phyloP scores from a whole-genome alignment of 2,888 invertebrate species.

The Pasiphila rectangulata region DNA sequence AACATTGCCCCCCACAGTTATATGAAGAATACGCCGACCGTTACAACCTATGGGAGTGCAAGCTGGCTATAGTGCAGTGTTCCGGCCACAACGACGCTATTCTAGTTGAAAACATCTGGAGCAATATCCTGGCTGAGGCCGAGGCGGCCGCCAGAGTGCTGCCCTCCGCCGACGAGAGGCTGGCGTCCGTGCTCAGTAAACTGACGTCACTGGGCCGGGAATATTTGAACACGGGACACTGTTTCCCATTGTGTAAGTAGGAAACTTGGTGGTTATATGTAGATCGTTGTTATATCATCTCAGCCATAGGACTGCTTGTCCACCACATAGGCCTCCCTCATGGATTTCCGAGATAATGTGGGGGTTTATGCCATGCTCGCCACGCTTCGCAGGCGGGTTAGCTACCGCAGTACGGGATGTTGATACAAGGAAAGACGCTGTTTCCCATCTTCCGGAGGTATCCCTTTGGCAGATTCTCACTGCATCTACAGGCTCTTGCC shows the following conservation, averaged over 20 bases:
- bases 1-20: conserved; percentile 69
- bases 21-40: conserved; percentile 96
- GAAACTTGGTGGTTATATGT: no score
- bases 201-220: conserved; percentile 88
- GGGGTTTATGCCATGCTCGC: no score
- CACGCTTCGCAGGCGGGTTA: no score
- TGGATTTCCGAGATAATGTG: no score
- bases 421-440: no score
- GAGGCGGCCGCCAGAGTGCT: conserved; percentile 68
- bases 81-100: conserved; percentile 94
- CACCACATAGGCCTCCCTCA: no score
- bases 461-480: no score
- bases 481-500: no score
- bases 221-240: conserved; percentile 90
- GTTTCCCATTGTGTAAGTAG: conserved; percentile 92
- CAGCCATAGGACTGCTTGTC: no score
- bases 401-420: no score
- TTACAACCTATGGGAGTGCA: conserved; percentile 94
- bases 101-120: conserved; percentile 95
- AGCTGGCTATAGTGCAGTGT: conserved; percentile 96
- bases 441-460: no score
- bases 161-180: conserved; percentile 78
- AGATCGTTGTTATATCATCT: no score
- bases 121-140: conserved; percentile 87
- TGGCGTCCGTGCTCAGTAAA: conserved; percentile 87